Evolutionary conservation across 2,797 vertebrate species (phyloP).

Genomic region (Streptopelia turtur): DNA sequence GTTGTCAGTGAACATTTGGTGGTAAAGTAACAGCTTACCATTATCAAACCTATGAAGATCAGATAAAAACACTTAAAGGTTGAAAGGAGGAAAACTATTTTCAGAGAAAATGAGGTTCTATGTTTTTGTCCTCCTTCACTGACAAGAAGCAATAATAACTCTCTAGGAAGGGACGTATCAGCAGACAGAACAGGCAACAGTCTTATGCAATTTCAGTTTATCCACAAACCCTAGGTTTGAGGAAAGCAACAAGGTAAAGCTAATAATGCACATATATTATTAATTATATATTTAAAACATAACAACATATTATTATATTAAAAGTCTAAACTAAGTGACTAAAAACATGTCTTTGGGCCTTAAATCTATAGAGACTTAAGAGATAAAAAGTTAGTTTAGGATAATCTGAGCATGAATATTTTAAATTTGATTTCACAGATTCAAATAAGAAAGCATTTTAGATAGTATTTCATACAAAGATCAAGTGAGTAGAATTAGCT

Average conservation of each 20-base stretch:
- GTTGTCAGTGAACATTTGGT: not conserved
- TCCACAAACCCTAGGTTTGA: not conserved
- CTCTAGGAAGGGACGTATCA: not conserved
- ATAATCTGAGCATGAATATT: not conserved
- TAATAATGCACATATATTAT: not conserved
- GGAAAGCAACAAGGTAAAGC: not conserved
- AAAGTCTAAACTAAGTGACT: not conserved
- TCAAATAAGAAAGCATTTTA: not conserved
- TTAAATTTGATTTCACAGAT: not conserved
- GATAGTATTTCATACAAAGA: not conserved
- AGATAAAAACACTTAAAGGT: not conserved
- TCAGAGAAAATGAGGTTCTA: not conserved
- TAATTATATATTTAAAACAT: not conserved
- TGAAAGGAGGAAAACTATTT: not conserved
- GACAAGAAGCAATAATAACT: not conserved
- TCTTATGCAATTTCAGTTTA: not conserved
- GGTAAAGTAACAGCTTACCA: slow-evolving; percentile 42
- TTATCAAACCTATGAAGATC: not conserved
- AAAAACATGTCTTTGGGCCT: not conserved
- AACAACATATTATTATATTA: not conserved
- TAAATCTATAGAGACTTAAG: not conserved
- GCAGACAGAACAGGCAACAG: not conserved
- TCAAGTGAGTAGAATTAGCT: not conserved
- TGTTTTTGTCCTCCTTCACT: not conserved
- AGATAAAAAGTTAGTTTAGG: not conserved